phyloP scores from a whole-genome alignment of 2,797 vertebrate genomes.

The Lemur catta region DNA sequence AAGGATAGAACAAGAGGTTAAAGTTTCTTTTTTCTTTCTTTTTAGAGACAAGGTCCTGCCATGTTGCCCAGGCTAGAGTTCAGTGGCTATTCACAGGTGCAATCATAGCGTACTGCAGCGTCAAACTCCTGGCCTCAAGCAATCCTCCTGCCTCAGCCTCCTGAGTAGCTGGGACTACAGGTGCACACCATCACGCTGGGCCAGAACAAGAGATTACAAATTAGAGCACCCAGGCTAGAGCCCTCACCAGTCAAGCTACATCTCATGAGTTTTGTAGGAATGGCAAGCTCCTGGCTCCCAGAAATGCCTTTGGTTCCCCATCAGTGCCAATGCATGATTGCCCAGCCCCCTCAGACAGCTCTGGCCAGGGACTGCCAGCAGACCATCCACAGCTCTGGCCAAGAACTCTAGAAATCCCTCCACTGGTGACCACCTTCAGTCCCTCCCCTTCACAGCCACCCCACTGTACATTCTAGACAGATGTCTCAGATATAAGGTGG shows the following conservation, averaged over 20 bases:
- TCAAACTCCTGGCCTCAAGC: background rate
- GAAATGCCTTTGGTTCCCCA: background rate
- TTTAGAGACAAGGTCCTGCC: background rate
- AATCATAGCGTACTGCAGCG: background rate
- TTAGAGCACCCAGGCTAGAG: background rate
- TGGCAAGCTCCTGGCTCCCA: background rate
- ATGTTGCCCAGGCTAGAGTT: background rate
- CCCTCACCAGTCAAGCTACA: background rate
- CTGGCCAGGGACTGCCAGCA: background rate
- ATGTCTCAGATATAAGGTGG: background rate
- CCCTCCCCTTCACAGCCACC: background rate
- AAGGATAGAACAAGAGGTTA: background rate
- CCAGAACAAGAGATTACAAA: background rate
- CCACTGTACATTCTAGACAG: background rate
- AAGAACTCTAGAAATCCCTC: background rate
- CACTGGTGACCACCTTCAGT: background rate
- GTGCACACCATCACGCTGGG: background rate
- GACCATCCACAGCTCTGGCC: background rate
- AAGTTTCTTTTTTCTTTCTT: background rate
- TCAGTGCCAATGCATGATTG: background rate
- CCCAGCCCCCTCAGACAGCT: background rate
- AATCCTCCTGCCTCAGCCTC: background rate
- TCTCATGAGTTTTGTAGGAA: background rate
- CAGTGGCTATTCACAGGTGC: background rate
- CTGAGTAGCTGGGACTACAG: background rate